A percentile compares a stretch with the other conserved stretches of the same genome.
phyloP scores from a whole-genome alignment of 1,140 invertebrate species.

The Catajapyx aquilonaris region DNA sequence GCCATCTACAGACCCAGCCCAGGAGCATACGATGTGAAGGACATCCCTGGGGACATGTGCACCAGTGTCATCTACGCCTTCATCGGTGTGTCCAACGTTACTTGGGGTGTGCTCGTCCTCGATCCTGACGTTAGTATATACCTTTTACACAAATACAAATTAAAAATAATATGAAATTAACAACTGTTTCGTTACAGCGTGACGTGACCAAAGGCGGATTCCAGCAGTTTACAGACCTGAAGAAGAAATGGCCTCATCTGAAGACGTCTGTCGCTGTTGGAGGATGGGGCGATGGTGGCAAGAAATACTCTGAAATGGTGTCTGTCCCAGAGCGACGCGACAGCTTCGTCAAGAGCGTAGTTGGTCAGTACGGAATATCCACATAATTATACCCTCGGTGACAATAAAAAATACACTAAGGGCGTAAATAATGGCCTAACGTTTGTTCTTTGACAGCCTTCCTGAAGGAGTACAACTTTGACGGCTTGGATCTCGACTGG shows the following conservation, averaged over 20 bases:
- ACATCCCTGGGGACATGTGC: conserved; percentile 59
- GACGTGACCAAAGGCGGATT: conserved; percentile 15
- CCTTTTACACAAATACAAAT: background rate
- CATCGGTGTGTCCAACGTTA: conserved; percentile 56
- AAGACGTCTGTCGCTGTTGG: conserved; percentile 17
- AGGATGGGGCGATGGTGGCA: conserved; percentile 17
- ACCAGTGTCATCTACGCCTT: conserved; percentile 82
- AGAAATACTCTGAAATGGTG: conserved; percentile 20
- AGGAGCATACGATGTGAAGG: conserved; percentile 57
- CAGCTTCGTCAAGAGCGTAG: conserved; percentile 17
- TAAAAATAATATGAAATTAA: background rate
- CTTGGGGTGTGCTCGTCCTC: conserved; percentile 52
- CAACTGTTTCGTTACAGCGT: conserved; percentile 5
- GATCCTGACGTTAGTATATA: conserved; percentile 41
- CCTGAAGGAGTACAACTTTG: conserved; percentile 19
- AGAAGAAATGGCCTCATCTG: conserved; percentile 16
- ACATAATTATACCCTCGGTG: conserved; percentile 1
- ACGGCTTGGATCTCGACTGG: conserved; percentile 24
- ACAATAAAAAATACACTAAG: background rate
- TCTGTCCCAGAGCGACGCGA: conserved; percentile 10
- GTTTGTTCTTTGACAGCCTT: conserved; percentile 8
- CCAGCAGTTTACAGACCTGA: conserved; percentile 16
- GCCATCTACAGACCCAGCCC: conserved; percentile 65
- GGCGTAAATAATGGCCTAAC: background rate
- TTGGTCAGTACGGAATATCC: conserved; percentile 10